phyloP scores from a whole-genome alignment of 2,113 vertebrate genomes.

The Ammodytes marinus region DNA sequence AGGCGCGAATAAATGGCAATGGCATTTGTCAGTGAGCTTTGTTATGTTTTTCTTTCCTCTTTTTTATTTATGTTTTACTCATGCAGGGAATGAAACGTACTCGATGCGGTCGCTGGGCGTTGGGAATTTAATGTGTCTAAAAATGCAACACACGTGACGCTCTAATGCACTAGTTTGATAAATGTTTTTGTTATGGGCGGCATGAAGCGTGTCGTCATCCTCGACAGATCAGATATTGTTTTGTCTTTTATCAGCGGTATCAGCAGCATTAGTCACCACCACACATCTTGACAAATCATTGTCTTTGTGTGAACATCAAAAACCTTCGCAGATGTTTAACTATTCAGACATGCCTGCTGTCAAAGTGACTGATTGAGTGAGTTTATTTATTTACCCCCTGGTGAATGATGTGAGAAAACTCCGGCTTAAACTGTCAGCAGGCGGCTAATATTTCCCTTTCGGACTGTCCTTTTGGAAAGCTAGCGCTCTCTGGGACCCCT shows the following conservation, averaged over 20 bases:
- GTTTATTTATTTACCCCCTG: conserved; percentile 67
- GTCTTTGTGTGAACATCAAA: conserved; percentile 29
- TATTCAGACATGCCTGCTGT: conserved; percentile 39
- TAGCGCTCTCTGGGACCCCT: conserved; percentile 30
- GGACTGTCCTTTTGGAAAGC: conserved; percentile 9
- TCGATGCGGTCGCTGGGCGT: conserved; percentile 25
- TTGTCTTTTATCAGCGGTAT: conserved; percentile 9
- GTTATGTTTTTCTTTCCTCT: conserved; percentile 19
- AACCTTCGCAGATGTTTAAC: conserved; percentile 51
- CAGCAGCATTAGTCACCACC: not conserved
- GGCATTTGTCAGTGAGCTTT: conserved; percentile 51
- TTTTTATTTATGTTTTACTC: not conserved
- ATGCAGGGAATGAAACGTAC: conserved; percentile 37
- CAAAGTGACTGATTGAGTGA: conserved; percentile 52
- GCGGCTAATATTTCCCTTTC: conserved; percentile 69
- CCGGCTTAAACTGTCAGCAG: conserved; percentile 68
- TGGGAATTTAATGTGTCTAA: conserved; percentile 30
- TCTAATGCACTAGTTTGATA: conserved; percentile 12
- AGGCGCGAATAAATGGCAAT: conserved; percentile 15
- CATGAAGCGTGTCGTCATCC: conserved; percentile 3
- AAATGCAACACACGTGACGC: not conserved
- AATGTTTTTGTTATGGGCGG: conserved; percentile 28
- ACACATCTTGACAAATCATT: not conserved
- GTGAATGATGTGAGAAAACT: conserved; percentile 70
- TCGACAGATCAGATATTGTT: not conserved